phyloP scores from a whole-genome alignment of 2,113 vertebrate species.

The Scophthalmus maximus region DNA sequence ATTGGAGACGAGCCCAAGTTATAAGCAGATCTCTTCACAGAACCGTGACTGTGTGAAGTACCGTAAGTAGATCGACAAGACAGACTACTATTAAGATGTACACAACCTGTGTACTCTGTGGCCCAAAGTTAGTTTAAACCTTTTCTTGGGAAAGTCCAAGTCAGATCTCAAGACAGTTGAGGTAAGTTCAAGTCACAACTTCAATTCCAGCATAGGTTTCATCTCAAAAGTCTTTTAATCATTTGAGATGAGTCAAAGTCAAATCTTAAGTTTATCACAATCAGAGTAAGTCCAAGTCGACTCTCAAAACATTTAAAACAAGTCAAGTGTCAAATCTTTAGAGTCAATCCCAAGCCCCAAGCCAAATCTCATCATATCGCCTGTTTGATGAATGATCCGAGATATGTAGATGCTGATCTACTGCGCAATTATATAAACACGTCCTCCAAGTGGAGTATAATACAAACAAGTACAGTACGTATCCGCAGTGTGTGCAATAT shows the following conservation, averaged over 20 bases:
- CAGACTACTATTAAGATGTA: too few relatives aligned
- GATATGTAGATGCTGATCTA: too few relatives aligned
- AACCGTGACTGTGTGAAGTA: not conserved
- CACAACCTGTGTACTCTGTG: not conserved
- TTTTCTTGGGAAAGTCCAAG: not conserved
- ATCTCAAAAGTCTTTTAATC: not conserved
- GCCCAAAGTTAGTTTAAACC: not conserved
- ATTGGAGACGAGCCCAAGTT: not conserved
- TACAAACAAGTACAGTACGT: too few relatives aligned
- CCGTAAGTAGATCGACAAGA: not conserved
- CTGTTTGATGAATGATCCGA: too few relatives aligned
- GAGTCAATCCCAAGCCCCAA: not conserved
- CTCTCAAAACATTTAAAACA: not conserved
- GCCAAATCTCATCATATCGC: too few relatives aligned
- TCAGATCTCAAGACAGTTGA: not conserved
- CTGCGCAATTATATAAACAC: too few relatives aligned
- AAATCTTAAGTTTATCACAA: not conserved
- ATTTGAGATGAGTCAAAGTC: not conserved
- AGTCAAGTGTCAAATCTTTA: not conserved
- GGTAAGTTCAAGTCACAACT: too few relatives aligned
- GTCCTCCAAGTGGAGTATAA: too few relatives aligned
- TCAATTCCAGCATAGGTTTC: too few relatives aligned
- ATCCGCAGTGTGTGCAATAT: too few relatives aligned
- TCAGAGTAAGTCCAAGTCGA: too few relatives aligned
- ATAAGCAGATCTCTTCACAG: conserved; percentile 1